These are phyloP conservation scores for Ammodytes marinus DNA, from an alignment of 2,113 vertebrate species.

Conservation along the genomic window DNA sequence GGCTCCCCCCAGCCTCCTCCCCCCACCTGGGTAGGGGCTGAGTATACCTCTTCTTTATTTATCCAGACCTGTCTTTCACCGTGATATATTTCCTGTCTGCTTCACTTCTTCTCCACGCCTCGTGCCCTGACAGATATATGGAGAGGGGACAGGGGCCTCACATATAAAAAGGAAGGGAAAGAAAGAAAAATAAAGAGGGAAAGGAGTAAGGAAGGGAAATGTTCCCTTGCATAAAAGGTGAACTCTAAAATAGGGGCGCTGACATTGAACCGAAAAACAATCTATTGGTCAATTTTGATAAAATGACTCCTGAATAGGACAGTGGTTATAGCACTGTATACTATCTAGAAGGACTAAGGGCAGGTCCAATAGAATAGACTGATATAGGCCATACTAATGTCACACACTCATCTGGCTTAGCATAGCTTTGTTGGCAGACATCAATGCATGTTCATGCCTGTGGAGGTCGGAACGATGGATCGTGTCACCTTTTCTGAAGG, in stretches of 20 bases:
- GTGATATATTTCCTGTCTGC: slow-evolving; percentile 64
- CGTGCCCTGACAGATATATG: slow-evolving; percentile 61
- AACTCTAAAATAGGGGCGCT: not conserved
- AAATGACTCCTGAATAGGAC: slow-evolving; percentile 27
- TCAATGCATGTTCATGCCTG: not conserved
- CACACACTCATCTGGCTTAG: not conserved
- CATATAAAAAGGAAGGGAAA: not conserved
- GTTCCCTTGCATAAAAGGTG: slow-evolving; percentile 23
- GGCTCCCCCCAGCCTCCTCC: slow-evolving; percentile 42
- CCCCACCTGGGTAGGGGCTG: slow-evolving; percentile 40
- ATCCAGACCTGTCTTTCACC: slow-evolving; percentile 74
- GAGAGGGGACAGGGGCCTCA: slow-evolving; percentile 4
- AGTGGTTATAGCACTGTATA: slow-evolving; percentile 4
- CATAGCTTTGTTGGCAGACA: slow-evolving; percentile 7
- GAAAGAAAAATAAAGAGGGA: not conserved
- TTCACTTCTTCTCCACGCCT: slow-evolving; percentile 59
- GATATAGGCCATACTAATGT: not conserved
- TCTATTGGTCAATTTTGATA: slow-evolving; percentile 23
- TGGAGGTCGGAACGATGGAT: not conserved
- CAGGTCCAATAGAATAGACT: not conserved
- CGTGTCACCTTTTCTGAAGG: slow-evolving; percentile 2
- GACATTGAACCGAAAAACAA: not conserved
- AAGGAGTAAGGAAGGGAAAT: not conserved
- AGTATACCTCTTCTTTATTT: slow-evolving; percentile 72
- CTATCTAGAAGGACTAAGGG: not conserved